phyloP scores from a whole-genome alignment of 2,888 invertebrate genomes.

The Synanthedon andrenaeformis region DNA sequence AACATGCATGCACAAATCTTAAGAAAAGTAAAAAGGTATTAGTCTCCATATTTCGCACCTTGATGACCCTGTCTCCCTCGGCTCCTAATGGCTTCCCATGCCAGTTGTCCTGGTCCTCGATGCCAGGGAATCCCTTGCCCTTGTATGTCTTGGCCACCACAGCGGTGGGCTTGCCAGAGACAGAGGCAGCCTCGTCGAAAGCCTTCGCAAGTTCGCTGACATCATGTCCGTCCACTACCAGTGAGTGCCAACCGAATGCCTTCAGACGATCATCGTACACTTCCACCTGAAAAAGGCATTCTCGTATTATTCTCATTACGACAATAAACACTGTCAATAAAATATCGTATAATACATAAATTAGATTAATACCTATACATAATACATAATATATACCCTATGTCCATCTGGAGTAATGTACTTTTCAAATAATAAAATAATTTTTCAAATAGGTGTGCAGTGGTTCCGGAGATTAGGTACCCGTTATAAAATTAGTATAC shows the following conservation, averaged over 20 bases:
- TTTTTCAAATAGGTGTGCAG: too few species aligned
- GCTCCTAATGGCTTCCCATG: conserved; percentile 96
- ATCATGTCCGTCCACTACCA: conserved; percentile 97
- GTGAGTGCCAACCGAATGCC: conserved; percentile 90
- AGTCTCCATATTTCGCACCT: conserved; percentile 34
- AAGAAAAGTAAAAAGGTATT: too few species aligned
- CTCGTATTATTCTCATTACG: background rate
- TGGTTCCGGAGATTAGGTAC: too few species aligned
- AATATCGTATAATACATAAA: too few species aligned
- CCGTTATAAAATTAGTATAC: too few species aligned
- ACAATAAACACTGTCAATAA: too few species aligned
- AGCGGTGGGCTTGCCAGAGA: conserved; percentile 88
- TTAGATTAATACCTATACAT: too few species aligned
- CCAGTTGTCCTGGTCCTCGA: conserved; percentile 96
- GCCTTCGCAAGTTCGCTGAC: conserved; percentile 91
- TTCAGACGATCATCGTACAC: conserved; percentile 86
- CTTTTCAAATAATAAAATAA: too few species aligned
- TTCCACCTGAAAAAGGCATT: conserved; percentile 64
- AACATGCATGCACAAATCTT: too few species aligned
- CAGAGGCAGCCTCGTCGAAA: conserved; percentile 81
- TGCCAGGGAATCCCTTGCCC: conserved; percentile 88
- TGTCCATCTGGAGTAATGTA: too few species aligned
- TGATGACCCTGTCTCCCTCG: conserved; percentile 76
- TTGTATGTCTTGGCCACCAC: conserved; percentile 96
- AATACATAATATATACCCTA: too few species aligned